Percentiles rank a stretch among this genome's conserved stretches.
Conservation (phyloP, 2,113 vertebrate species). For the human (Homo sapiens) region GRCh38 chr1:222346001-222346500, state of each 20-base stretch:
- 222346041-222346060: neutral
- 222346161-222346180: too few species aligned
- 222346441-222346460: neutral
- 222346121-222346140: neutral
- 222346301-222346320: neutral
- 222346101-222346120: neutral
- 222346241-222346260: neutral
- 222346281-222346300: neutral
- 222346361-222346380: neutral
- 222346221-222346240: neutral
- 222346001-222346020: neutral
- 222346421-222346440: neutral
- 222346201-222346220: neutral
- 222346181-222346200: neutral
- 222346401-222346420: conserved; percentile 29
- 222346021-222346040: neutral
- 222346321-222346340: neutral
- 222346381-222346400: neutral
- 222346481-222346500: neutral
- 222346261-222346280: neutral
- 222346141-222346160: neutral
- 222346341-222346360: neutral
- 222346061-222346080: neutral
- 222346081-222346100: too few species aligned
- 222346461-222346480: neutral